Percentiles rank a stretch among this genome's conserved stretches.
phyloP scores from a whole-genome alignment of 2,888 invertebrate genomes.

The Anthophora plumipes region DNA sequence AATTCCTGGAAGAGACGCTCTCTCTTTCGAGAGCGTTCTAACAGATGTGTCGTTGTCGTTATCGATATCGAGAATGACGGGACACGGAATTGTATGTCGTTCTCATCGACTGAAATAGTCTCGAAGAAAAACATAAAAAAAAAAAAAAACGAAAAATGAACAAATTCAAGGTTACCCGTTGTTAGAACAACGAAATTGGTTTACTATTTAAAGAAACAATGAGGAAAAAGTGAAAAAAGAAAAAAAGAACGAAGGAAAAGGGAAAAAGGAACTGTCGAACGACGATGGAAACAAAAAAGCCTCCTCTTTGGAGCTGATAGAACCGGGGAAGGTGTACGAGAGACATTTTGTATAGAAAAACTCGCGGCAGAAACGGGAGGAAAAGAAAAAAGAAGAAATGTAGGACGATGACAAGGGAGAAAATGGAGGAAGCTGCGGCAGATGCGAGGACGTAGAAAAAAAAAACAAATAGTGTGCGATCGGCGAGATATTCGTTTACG shows the following conservation, averaged over 20 bases:
- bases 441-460: conserved; percentile 9
- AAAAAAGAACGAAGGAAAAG: no score
- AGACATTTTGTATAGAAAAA: not conserved
- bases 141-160: not conserved
- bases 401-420: conserved; percentile 68
- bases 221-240: no score
- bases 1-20: not conserved
- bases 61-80: not conserved
- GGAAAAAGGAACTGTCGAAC: not conserved
- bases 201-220: not conserved
- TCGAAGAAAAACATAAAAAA: not conserved
- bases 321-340: not conserved
- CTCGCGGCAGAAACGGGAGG: not conserved
- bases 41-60: not conserved
- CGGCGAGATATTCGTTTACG: conserved; percentile 43
- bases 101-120: not conserved
- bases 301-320: not conserved
- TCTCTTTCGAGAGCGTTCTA: no score
- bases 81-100: not conserved
- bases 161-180: not conserved
- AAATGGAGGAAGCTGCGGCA: conserved; percentile 22
- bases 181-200: not conserved
- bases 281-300: not conserved
- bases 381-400: conserved; percentile 10
- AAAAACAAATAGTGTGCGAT: not conserved